Conservation (phyloP, 2,113 vertebrate genomes). For the Rhynchomys soricoides region DNA sequence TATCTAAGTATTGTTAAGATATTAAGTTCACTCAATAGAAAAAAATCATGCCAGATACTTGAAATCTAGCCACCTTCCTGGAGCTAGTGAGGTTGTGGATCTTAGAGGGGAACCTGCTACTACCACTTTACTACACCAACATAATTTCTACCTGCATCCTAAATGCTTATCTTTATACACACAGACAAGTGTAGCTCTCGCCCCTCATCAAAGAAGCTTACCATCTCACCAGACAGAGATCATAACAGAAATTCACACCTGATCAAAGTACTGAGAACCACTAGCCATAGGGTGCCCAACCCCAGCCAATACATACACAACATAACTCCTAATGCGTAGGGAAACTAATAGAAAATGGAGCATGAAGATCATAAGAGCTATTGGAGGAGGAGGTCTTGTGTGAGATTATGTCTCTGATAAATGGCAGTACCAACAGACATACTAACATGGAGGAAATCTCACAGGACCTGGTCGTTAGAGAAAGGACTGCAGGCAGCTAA, state of each 20-base stretch:
- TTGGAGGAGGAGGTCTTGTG: background rate
- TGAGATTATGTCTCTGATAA: background rate
- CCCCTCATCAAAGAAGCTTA: background rate
- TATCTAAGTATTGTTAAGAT: background rate
- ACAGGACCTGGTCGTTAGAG: background rate
- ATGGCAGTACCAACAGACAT: background rate
- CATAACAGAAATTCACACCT: background rate
- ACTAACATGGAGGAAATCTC: background rate
- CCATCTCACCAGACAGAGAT: background rate
- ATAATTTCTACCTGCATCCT: background rate
- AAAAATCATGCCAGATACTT: background rate
- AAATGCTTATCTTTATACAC: background rate
- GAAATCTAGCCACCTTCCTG: background rate
- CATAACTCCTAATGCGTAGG: background rate
- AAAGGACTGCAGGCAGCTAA: background rate
- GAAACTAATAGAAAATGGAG: background rate
- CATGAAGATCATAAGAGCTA: background rate
- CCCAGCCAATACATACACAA: background rate
- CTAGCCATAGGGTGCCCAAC: background rate
- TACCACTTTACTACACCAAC: background rate
- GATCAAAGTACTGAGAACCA: background rate
- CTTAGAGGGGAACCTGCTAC: background rate
- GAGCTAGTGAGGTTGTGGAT: background rate
- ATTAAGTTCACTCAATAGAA: background rate
- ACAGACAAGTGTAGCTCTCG: background rate